Evolutionary conservation across 35 echinoderm and acorn worm species (phyloP).

Genomic region (Amphiura filiformis): DNA sequence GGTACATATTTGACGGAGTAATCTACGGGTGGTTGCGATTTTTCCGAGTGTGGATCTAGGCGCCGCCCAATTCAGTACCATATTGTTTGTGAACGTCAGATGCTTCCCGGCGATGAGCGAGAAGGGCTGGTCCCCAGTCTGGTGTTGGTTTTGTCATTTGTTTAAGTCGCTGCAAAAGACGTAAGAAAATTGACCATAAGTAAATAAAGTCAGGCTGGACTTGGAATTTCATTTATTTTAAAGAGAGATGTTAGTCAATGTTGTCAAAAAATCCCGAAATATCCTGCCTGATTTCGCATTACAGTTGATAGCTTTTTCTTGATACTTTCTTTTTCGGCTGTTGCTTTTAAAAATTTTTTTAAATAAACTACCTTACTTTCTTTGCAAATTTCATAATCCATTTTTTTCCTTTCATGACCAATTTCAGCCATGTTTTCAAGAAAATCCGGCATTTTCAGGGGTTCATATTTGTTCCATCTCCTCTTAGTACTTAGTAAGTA

Average conservation of each 20-base stretch:
- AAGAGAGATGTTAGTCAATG: not conserved
- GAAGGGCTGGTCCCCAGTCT: conserved; percentile 73
- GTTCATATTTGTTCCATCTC: too few species aligned
- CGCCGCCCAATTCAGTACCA: conserved; percentile 63
- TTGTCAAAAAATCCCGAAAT: too few species aligned
- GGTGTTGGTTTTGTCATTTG: conserved; percentile 42
- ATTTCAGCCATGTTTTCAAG: too few species aligned
- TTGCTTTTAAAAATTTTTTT: too few species aligned
- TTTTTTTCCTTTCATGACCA: too few species aligned
- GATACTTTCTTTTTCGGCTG: too few species aligned
- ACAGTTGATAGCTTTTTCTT: not conserved
- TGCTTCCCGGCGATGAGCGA: conserved; percentile 61
- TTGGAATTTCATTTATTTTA: too few species aligned
- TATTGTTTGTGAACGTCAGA: conserved; percentile 56
- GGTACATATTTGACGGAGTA: conserved; percentile 18
- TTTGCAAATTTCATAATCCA: too few species aligned
- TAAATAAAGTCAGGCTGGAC: not conserved
- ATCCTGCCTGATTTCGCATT: not conserved
- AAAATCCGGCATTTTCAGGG: too few species aligned
- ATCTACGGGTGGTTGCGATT: not conserved
- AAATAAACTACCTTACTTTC: too few species aligned
- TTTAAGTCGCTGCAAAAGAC: conserved; percentile 61
- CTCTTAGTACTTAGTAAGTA: too few species aligned
- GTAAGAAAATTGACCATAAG: not conserved
- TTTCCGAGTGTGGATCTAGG: conserved; percentile 27